These are phyloP conservation scores for Anguilla marmorata DNA, from an alignment of 2,797 vertebrate genomes.

Conservation along the genomic window DNA sequence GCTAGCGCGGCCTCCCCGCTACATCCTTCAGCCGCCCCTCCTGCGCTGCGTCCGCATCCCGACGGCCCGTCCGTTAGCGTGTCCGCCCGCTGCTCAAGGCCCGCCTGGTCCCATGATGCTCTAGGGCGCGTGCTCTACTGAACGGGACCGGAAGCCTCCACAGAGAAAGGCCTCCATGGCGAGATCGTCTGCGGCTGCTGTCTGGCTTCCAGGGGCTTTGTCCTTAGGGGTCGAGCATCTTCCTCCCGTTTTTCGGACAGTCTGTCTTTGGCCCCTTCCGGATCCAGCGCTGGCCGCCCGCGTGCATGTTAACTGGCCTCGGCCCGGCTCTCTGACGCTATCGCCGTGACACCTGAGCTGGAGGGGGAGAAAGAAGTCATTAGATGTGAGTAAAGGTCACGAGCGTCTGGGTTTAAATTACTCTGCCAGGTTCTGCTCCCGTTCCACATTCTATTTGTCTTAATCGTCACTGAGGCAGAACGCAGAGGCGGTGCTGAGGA, in stretches of 20 bases:
- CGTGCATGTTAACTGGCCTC: conserved; percentile 68
- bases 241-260: conserved; percentile 58
- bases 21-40: conserved; percentile 68
- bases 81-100: conserved; percentile 42
- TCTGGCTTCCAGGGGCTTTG: conserved; percentile 25
- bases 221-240: conserved; percentile 59
- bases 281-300: conserved; percentile 58
- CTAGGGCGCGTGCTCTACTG: conserved; percentile 49
- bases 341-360: conserved; percentile 70
- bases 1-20: conserved; percentile 42
- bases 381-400: conserved; percentile 48
- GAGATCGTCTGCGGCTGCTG: conserved; percentile 50
- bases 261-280: conserved; percentile 55
- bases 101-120: conserved; percentile 51
- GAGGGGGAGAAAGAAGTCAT: conserved; percentile 48
- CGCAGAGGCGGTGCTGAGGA: not conserved
- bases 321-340: conserved; percentile 49
- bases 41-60: conserved; percentile 59
- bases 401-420: conserved; percentile 33
- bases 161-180: conserved; percentile 58
- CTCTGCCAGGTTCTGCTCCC: not conserved
- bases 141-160: conserved; percentile 41
- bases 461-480: not conserved
- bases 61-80: conserved; percentile 47
- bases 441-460: not conserved